phyloP scores from a whole-genome alignment of 2,888 invertebrate species.

The Malthinus seriepunctatus region DNA sequence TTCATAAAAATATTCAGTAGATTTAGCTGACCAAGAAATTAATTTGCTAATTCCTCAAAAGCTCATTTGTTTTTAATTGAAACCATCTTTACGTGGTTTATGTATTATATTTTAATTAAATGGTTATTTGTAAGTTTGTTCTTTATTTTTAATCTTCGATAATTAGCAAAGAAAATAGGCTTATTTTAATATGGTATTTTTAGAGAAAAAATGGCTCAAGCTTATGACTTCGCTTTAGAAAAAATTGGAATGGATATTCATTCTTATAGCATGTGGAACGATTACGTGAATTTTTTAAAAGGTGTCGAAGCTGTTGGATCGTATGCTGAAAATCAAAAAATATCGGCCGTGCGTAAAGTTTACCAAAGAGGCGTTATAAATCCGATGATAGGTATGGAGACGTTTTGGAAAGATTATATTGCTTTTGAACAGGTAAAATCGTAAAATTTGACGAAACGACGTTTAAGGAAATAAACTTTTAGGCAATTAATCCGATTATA shows the following conservation, averaged over 20 bases:
- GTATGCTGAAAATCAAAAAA: slow-evolving; percentile 99
- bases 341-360: slow-evolving; percentile 95
- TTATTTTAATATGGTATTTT: slow-evolving; percentile 36
- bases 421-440: slow-evolving; percentile 78
- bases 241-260: slow-evolving; percentile 99
- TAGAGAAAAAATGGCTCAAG: slow-evolving; percentile 99
- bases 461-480: slow-evolving; percentile 5
- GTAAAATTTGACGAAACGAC: not conserved
- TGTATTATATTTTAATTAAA: no score
- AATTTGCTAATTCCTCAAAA: no score
- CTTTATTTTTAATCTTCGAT: no score
- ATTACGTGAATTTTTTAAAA: slow-evolving; percentile 95
- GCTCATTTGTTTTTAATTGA: no score
- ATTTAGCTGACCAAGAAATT: no score
- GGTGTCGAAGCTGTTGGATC: slow-evolving; percentile 96
- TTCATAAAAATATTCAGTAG: no score
- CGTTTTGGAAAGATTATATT: slow-evolving; percentile 97
- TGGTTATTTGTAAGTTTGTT: no score
- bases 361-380: slow-evolving; percentile 96
- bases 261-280: slow-evolving; percentile 96
- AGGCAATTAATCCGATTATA: slow-evolving; percentile 71
- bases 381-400: slow-evolving; percentile 96
- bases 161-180: no score
- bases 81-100: no score
- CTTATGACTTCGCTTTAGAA: slow-evolving; percentile 98